A percentile compares a stretch with the other conserved stretches of the same genome.
phyloP scores from a whole-genome alignment of 2,888 invertebrate species.

The Pyrrhosoma nymphula region DNA sequence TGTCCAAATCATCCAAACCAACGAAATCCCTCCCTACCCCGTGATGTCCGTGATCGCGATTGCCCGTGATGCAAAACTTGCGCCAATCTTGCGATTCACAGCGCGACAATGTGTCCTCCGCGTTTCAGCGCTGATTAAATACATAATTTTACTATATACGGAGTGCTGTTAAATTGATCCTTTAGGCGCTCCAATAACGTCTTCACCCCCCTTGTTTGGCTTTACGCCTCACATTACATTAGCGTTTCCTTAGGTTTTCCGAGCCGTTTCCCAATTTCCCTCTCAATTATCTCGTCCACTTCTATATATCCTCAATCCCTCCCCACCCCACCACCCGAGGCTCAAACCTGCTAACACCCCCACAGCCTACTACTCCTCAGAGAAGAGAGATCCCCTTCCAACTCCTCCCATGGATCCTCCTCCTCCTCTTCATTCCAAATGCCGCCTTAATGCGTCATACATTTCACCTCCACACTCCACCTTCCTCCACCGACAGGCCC shows the following conservation, averaged over 20 bases:
- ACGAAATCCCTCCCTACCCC: too few relatives aligned
- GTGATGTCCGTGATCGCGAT: too few relatives aligned
- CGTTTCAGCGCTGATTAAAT: background rate
- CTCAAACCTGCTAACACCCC: too few relatives aligned
- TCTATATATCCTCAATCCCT: too few relatives aligned
- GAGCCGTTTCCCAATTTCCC: constrained; percentile 44
- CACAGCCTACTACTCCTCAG: background rate
- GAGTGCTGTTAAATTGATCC: constrained; percentile 2
- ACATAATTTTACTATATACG: background rate
- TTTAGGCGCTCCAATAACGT: background rate
- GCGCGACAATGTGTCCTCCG: background rate
- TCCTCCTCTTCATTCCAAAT: background rate
- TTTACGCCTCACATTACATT: constrained; percentile 30
- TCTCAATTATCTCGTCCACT: constrained; percentile 24
- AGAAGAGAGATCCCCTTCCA: background rate
- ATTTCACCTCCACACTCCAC: too few relatives aligned
- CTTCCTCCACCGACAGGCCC: background rate
- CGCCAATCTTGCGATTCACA: background rate
- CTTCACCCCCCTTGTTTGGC: background rate
- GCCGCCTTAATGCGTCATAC: constrained; percentile 4
- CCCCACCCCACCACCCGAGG: background rate
- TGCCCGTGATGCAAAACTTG: too few relatives aligned
- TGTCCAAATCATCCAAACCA: too few relatives aligned
- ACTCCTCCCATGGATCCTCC: background rate
- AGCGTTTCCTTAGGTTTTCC: constrained; percentile 44